Evolutionary conservation across 2,888 invertebrate species (phyloP).

Genomic region (Crepidodera aurea): DNA sequence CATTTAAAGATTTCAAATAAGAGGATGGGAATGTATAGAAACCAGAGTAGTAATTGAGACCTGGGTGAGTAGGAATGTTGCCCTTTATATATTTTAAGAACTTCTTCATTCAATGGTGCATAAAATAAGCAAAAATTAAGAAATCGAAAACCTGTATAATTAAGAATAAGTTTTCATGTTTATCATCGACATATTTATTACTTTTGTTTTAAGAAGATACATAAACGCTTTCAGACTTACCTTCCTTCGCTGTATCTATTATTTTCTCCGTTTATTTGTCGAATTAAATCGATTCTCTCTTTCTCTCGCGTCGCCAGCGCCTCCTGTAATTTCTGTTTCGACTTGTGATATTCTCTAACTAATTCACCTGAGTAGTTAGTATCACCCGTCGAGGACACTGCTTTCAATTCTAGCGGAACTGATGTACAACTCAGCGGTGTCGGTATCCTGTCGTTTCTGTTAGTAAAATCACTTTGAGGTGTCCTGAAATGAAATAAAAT

Average conservation of each 20-base stretch:
- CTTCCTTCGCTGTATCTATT: conserved; percentile 62
- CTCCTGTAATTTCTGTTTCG: conserved; percentile 73
- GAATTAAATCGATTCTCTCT: conserved; percentile 65
- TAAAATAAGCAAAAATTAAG: too few species aligned
- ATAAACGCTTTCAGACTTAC: too few species aligned
- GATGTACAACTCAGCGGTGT: not conserved
- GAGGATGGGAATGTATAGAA: too few species aligned
- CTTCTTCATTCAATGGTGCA: too few species aligned
- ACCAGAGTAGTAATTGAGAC: too few species aligned
- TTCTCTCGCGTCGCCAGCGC: conserved; percentile 65
- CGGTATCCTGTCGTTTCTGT: conserved; percentile 1
- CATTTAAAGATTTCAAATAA: too few species aligned
- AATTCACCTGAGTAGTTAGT: conserved; percentile 72
- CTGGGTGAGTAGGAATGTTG: too few species aligned
- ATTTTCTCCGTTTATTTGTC: conserved; percentile 60
- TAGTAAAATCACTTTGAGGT: not conserved
- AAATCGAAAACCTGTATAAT: too few species aligned
- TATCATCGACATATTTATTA: too few species aligned
- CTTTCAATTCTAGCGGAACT: not conserved
- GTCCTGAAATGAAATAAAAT: conserved; percentile 10
- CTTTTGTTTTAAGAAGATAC: too few species aligned
- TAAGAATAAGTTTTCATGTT: too few species aligned
- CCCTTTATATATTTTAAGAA: too few species aligned
- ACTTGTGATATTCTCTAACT: conserved; percentile 81
- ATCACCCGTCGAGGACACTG: conserved; percentile 47